Evolutionary conservation across 2,888 invertebrate genomes (phyloP), one percentile per base, ranked within the genome.

Genomic region (Caenorhabditis becei): DNA sequence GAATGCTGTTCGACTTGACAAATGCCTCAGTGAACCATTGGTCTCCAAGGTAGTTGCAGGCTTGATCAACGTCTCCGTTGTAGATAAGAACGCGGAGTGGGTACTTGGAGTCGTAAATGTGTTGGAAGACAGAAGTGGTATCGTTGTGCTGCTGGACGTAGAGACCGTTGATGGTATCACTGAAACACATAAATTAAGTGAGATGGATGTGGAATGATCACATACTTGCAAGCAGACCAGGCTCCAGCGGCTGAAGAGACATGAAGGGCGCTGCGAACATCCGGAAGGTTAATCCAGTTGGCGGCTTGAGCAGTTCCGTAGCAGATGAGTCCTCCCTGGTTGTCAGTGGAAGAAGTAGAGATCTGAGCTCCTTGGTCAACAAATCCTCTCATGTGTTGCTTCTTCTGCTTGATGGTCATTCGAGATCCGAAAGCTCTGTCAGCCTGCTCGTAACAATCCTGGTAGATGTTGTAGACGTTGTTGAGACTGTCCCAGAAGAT

Each of bases 101-200:
- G 56, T 88, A 83, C 18, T 83, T 77, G 49, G 87, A 84, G 28
- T 84, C 77, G 16, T 83, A 47, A 49, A 86, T 86, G 53, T 78
- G 71, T 61, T 89, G 83, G 83, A 89, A 89, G 14, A 89, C 89
- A 10, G 81, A 54, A 0, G 77, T 80, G 8, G 88, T 89, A 72
- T 89, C 88, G 66, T 89, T 82, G 83, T 89, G 80, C 69, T 87
- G 85, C 63, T 88, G 88, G 8, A 84, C 56, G 81, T 89, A 89
- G 26, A 67, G 70, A 5, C 56, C 86, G 75, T 88, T 88, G 62
- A 88, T 82, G 18, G 82, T 80, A 54, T 85, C 84, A 54, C 88
- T 88, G 49, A 75, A 87, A 71, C 16, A 11, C 2, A 41, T 11
- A 8, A 1, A n/a, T n/a, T n/a, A n/a, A 16, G n/a, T 32, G 26